Conservation (phyloP, 2,113 vertebrate species). For the Petaurus breviceps region DNA sequence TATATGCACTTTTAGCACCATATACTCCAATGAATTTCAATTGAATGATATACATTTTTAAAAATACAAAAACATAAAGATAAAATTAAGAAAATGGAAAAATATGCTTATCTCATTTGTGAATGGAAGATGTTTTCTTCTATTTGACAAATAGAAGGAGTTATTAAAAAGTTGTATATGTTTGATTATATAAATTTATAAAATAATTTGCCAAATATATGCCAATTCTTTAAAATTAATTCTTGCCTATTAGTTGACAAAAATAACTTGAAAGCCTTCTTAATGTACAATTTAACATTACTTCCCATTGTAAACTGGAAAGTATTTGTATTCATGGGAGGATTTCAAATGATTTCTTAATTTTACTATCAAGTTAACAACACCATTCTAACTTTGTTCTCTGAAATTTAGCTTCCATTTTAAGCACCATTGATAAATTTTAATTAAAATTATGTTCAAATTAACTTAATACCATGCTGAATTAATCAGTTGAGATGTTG, state of each 20-base stretch:
- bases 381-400: background rate
- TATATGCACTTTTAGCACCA: background rate
- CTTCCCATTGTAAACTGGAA: background rate
- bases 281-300: background rate
- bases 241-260: background rate
- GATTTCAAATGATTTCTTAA: background rate
- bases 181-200: background rate
- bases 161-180: background rate
- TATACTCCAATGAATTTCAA: background rate
- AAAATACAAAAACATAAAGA: background rate
- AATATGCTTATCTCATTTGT: background rate
- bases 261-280: background rate
- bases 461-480: background rate
- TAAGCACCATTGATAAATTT: slow-evolving; percentile 11
- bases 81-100: background rate
- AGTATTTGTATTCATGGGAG: background rate
- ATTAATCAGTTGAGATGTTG: background rate
- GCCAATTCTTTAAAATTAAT: background rate
- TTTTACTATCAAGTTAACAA: background rate
- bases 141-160: background rate
- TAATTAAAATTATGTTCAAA: background rate
- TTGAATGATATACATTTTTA: background rate
- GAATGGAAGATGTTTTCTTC: background rate
- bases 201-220: background rate
- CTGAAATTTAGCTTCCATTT: background rate